phyloP scores from a whole-genome alignment of 2,888 invertebrate genomes.

The Cryptus viduatorius region DNA sequence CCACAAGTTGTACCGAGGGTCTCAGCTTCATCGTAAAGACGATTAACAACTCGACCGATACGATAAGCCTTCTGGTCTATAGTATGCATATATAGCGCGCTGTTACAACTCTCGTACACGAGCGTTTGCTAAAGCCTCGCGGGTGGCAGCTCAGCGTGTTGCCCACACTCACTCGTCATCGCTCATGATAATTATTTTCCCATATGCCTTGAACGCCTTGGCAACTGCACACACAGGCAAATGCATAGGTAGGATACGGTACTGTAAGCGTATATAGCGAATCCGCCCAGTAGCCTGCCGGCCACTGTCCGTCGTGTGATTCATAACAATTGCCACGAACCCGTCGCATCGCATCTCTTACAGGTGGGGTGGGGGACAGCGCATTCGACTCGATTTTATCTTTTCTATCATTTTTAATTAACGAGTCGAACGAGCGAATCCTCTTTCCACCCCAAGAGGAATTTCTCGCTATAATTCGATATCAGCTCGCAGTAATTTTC shows the following conservation, averaged over 20 bases:
- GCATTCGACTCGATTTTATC: slow-evolving; percentile 66
- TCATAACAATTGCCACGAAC: slow-evolving; percentile 77
- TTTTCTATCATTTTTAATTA: slow-evolving; percentile 13
- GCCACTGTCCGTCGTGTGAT: slow-evolving; percentile 79
- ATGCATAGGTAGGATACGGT: slow-evolving; percentile 12
- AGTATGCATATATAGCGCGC: not conserved
- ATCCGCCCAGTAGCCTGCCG: slow-evolving; percentile 77
- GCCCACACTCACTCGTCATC: slow-evolving; percentile 71
- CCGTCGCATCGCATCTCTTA: slow-evolving; percentile 53
- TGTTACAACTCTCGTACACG: slow-evolving; percentile 36
- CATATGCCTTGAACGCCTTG: slow-evolving; percentile 72
- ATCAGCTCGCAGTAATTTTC: not conserved
- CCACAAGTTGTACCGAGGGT: slow-evolving; percentile 4
- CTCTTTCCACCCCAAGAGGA: not conserved
- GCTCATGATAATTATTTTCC: slow-evolving; percentile 82
- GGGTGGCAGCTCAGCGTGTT: slow-evolving; percentile 66
- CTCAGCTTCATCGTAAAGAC: slow-evolving; percentile 45
- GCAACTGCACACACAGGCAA: not conserved
- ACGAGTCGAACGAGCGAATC: not conserved
- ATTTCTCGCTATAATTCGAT: slow-evolving; percentile 10
- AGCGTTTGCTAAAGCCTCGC: slow-evolving; percentile 41
- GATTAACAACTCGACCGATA: not conserved
- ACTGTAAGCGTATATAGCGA: slow-evolving; percentile 68
- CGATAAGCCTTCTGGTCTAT: slow-evolving; percentile 8
- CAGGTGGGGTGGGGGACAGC: not conserved